Base-by-base conservation (phyloP, 2,797 vertebrate species). In the Muraenolepis orangiensis region DNA sequence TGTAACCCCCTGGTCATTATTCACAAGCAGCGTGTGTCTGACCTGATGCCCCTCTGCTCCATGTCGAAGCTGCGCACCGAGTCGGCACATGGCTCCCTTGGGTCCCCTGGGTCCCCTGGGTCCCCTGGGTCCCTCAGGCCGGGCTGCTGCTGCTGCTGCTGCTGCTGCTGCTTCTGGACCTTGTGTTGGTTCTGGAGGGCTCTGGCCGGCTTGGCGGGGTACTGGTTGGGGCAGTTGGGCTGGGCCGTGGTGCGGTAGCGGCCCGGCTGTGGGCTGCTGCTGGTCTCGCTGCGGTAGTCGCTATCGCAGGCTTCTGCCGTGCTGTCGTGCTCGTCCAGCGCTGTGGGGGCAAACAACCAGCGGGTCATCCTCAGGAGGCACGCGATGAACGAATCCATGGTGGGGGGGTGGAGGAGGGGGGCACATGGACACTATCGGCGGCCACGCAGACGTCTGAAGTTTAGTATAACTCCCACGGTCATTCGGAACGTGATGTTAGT, bases 251-350 rank as follows among this genome's bases (percentile, higher is more conserved):
- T 97, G 87, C 97, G 96, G 90, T 94, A 98, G 0, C 93, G 95
- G n/a, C n/a, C n/a, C 0, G 95, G 96, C 6, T 97, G 98, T 57
- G 57, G 57, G n/a, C 96, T 97, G 90, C 90, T 97, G 87, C 98
- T 98, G 0, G 97, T 96, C 90, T 99, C 98, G 0, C 98, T 99
- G 81, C 97, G 96, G 77, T 98, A 99, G 92, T 99, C 98, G 3
- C 98, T 99, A 83, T 99, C 98, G 76, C 97, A 91, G 87, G 99
- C 98, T 31, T 99, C 98, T 8, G 96, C 95, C 0, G 96, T 96
- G 69, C 97, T 99, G 90, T 99, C 98, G 42, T 94, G 95, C 73
- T 99, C 98, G 85, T 99, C 98, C 75, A 97, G 93, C 67, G 96
- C 98, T 99, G 86, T 69, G 76, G 42, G 12, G 0, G 30, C 66